phyloP scores from a whole-genome alignment of 2,797 vertebrate species.

The Coilia nasus region DNA sequence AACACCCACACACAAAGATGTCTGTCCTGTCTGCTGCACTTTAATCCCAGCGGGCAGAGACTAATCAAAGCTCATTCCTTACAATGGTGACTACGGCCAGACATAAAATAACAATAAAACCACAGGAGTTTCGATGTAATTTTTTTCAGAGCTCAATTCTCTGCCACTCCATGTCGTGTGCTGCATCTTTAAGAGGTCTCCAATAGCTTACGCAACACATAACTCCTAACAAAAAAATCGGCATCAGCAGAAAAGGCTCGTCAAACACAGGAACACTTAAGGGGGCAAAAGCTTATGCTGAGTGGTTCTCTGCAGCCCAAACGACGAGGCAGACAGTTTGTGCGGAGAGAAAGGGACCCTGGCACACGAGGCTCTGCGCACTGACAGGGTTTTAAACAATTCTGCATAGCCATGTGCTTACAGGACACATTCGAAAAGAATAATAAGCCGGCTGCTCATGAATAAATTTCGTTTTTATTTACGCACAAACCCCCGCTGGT shows the following conservation, averaged over 20 bases:
- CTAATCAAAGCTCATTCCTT: constrained; percentile 4
- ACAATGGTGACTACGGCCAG: neutral
- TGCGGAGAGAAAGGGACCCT: neutral
- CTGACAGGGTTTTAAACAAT: neutral
- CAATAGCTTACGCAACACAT: constrained; percentile 44
- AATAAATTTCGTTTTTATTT: neutral
- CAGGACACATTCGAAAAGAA: neutral
- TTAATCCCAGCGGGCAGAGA: neutral
- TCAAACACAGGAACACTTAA: constrained; percentile 28
- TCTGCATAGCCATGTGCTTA: neutral
- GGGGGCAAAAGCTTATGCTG: constrained; percentile 25
- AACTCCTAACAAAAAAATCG: constrained; percentile 29
- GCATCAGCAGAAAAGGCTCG: constrained; percentile 33
- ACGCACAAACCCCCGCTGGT: neutral
- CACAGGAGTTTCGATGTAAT: neutral
- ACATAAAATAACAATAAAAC: neutral
- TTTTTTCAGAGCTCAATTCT: constrained; percentile 17
- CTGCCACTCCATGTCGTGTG: constrained; percentile 24
- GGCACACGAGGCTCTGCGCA: neutral
- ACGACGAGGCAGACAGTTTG: neutral
- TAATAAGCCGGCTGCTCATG: neutral
- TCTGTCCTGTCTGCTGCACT: neutral
- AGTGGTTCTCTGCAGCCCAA: neutral
- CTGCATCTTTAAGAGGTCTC: constrained; percentile 43
- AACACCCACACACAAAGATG: neutral